Evolutionary conservation across 1,140 invertebrate genomes (phyloP), one percentile per base, ranked within the genome.

Genomic region (Drosophila setifemur): DNA sequence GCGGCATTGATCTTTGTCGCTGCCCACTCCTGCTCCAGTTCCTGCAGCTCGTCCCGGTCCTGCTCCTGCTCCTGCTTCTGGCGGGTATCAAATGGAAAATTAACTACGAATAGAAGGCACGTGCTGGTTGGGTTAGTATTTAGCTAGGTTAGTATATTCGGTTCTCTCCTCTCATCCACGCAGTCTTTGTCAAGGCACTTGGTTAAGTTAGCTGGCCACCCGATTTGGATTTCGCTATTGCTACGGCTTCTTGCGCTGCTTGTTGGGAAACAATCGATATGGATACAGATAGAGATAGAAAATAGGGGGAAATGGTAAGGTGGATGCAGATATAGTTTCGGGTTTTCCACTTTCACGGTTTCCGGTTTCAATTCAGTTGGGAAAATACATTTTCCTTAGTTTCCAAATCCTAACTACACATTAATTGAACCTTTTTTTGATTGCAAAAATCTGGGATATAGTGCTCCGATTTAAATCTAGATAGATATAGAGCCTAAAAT

Each of bases 1-100:
- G 93, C 92, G 16, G 96, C 95, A 63, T 94, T 94, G 50, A 97
- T 94, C 42, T 91, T 91, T 26, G 92, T 93, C 25, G 93, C 94
- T n/a, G 95, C 95, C 40, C 52, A 12, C 19, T 81, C 53, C 9
- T 28, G 25, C 11, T 52, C 43, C 26, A 5, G 21, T 3, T 23
- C 21, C 21, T 5, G 14, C 33, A 16, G 33, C n/a, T 35, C 31
- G 6, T 23, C 21, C n/a, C 12, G 14, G 4, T 43, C 23, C 43
- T 29, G 29, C 14, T 43, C 25, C 26, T 33, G 43, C 23, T 60
- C 16, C 7, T 39, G 18, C 6, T 14, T 37, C 42, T 40, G 25
- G 11, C 19, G 40, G 40, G 44, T 21, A 66, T 48, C 37, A 64
- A 37, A 54, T 7, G 9, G 12, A 53, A 37, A 19, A 19, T 55